These are phyloP conservation scores for Cariama cristata DNA, from an alignment of 2,113 vertebrate genomes.

Conservation along the genomic window DNA sequence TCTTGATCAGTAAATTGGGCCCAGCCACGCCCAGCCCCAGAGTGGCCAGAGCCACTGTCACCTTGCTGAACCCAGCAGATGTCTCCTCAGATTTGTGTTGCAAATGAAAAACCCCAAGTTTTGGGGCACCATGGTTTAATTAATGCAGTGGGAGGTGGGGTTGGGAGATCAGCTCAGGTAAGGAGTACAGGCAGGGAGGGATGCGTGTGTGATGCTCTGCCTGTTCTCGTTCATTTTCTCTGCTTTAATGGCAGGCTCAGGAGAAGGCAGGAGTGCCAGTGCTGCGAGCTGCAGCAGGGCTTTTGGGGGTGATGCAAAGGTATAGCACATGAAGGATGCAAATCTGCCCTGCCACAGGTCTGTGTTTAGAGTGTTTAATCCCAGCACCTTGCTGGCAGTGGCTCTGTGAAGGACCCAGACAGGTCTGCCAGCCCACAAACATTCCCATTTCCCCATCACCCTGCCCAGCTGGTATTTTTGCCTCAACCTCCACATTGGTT, in stretches of 20 bases:
- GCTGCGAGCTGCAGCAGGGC: not conserved
- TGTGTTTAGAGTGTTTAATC: not conserved
- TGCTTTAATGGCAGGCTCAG: not conserved
- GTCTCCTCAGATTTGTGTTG: not conserved
- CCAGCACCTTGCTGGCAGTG: not conserved
- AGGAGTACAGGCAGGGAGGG: not conserved
- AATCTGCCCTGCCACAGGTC: not conserved
- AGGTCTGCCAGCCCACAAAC: not conserved
- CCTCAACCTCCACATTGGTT: not conserved
- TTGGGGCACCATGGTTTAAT: not conserved
- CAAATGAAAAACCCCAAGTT: not conserved
- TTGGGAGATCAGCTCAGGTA: not conserved
- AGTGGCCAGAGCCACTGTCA: fast-evolving
- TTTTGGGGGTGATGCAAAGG: not conserved
- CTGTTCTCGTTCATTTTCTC: not conserved
- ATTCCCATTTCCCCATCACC: not conserved
- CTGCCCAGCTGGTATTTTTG: not conserved
- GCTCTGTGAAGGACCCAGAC: not conserved
- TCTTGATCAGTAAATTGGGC: not conserved
- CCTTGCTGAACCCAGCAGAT: fast-evolving
- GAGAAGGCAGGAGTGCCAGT: not conserved
- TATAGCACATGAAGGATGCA: not conserved
- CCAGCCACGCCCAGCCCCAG: fast-evolving
- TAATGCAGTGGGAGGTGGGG: fast-evolving
- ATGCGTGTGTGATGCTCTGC: not conserved